Evolutionary conservation across 2,113 vertebrate species (phyloP), one percentile per base, ranked within the genome.

Genomic region (Oncorhynchus clarkii): DNA sequence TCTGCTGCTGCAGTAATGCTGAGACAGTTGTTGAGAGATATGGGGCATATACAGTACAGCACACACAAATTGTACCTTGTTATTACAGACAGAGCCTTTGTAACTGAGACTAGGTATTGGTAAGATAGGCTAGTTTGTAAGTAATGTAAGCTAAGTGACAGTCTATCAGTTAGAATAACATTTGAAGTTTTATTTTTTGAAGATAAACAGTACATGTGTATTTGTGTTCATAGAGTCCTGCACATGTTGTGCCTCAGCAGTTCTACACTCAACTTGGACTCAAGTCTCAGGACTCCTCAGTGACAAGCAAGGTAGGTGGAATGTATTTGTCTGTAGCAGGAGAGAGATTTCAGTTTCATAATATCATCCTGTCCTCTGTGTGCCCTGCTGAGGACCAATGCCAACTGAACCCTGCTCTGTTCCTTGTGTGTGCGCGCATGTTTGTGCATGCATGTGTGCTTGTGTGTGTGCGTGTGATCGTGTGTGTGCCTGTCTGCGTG

Each of bases 351-450:
- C n/a, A 5, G 51, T 73, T 49, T 29, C 29, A 72, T 72, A 64
- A 76, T 29, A 49, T 67, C 65, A 3, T 74, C n/a, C 18, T 75
- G 67, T 3, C 31, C 62, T 72, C 64, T 78, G 71, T 76, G 67
- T 20, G n/a, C 75, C 64, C 31, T 70, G 68, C 72, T 72, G 18
- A 16, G 54, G 65, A 81, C 60, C 71, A 48, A 11, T 80, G 76
- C 75, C 70, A 82, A 49, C 74, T 84, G 74, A 86, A 70, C 72
- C 82, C 67, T 68, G 69, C 22, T 78, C 22, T 84, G 78, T 74
- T 68, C 71, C 79, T 22, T 75, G n/a, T 39, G 4, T 31, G 31
- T 39, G 45, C 26, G 12, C 68, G 26, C 26, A 31, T 45, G 39
- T 45, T 7, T 45, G 39, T 45, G 39, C 8, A 9, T 22, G 1